These are phyloP conservation scores for Crocidura indochinensis DNA, from an alignment of 2,797 vertebrate species.

Conservation along the genomic window DNA sequence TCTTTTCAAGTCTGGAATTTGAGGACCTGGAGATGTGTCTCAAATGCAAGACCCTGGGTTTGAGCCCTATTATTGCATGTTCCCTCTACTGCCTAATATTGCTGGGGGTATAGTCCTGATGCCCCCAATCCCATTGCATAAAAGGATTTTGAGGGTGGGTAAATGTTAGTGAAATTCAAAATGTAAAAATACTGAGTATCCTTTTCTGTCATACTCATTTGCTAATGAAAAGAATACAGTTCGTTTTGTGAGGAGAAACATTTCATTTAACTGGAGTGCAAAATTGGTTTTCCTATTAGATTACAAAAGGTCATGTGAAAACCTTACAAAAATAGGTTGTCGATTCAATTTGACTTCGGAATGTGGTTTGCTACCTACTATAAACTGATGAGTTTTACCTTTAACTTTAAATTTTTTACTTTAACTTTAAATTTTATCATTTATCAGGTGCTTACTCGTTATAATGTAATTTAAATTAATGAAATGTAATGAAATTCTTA, in stretches of 20 bases:
- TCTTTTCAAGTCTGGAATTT: constrained; percentile 22
- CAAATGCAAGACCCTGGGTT: constrained; percentile 14
- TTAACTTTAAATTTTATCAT: constrained; percentile 29
- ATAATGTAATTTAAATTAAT: constrained; percentile 32
- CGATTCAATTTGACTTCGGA: neutral
- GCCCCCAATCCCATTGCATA: too few relatives aligned
- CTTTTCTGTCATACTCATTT: constrained; percentile 38
- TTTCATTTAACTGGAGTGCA: constrained; percentile 61
- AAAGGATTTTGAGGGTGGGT: too few relatives aligned
- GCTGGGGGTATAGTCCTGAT: too few relatives aligned
- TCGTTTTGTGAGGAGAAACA: neutral
- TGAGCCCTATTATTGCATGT: too few relatives aligned
- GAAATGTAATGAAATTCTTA: constrained; percentile 2
- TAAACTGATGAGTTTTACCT: constrained; percentile 30
- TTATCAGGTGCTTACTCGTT: constrained; percentile 58
- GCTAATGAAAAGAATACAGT: neutral
- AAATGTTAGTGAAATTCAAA: constrained; percentile 62
- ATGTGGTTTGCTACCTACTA: neutral
- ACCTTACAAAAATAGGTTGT: neutral
- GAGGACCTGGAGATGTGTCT: too few relatives aligned
- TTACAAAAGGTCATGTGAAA: constrained; percentile 27
- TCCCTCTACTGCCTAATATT: too few relatives aligned
- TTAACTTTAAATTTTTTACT: constrained; percentile 32
- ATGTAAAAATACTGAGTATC: constrained; percentile 52
- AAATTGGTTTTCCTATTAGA: constrained; percentile 14